Evolutionary conservation across 2,888 invertebrate genomes (phyloP), one percentile per base, ranked within the genome.

Genomic region (Lasioglossum oenotherae): DNA sequence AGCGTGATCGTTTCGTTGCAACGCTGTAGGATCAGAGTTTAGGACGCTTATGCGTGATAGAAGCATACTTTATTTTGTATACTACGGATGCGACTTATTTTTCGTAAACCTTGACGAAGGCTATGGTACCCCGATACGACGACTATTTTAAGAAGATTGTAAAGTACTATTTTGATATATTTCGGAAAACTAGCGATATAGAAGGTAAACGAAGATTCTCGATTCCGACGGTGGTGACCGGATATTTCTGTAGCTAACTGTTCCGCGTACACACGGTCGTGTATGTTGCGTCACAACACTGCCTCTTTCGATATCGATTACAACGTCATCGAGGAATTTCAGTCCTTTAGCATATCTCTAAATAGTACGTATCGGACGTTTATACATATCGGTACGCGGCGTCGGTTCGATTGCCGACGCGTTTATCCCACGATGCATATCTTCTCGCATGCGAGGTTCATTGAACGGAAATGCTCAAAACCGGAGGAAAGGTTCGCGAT

Each of bases 221-320:
- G 71, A 14, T 71, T 41, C 71, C 19, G 41, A 71, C 64, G 64
- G 71, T 41, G 71, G 23, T 0, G 41, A 41, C 71, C n/a, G 71
- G 71, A 71, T 71, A 71, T 41, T 71, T 41, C 38, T 71, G 71
- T 41, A 71, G 71, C 71, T 5, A 38, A 38, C 69, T 38, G 64
- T 12, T 57, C 57, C 8, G 64, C 19, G 16, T 31, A 64, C 31
- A 19, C 31, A 44, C 44, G 44, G 31, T 31, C 19, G 38, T 23
- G 67, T 38, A n/a, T 71, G 71, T 23, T 75, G 74, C 69, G 49
- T 82, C 76, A 81, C 73, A 64, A 74, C 76, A 82, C 75, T 77
- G 77, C 64, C 83, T 81, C 23, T 73, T 83, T 83, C 83, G 83
- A 84, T 75, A 84, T 83, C 71, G 74, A 82, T 84, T 74, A 44